phyloP scores from a whole-genome alignment of 2,888 invertebrate genomes.

The Drosophila meridionalis region DNA sequence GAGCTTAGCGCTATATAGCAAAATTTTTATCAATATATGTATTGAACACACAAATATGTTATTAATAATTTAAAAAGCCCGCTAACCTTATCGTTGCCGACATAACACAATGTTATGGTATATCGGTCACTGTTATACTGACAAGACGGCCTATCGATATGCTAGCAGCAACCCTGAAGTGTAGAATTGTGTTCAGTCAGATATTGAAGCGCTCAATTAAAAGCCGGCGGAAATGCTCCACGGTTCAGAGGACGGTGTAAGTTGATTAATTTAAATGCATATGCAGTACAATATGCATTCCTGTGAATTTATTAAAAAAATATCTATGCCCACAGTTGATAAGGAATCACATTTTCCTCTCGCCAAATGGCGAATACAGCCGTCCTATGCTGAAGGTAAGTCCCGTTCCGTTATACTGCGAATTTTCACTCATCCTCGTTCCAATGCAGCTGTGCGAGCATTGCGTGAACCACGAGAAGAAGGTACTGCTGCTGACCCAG shows the following conservation, averaged over 20 bases:
- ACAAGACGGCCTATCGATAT: not conserved
- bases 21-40: not conserved
- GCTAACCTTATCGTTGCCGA: not conserved
- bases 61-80: not conserved
- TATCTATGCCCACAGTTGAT: slow-evolving; percentile 18
- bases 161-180: slow-evolving; percentile 3
- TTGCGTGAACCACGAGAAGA: slow-evolving; percentile 47
- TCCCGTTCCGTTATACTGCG: not conserved
- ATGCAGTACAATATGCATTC: not conserved
- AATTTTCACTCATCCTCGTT: not conserved
- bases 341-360: slow-evolving; percentile 56
- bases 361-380: slow-evolving; percentile 52
- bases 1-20: accelerated
- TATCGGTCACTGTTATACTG: not conserved
- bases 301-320: too few relatives aligned
- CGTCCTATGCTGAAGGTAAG: slow-evolving; percentile 52
- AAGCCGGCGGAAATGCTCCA: slow-evolving; percentile 38
- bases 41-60: not conserved
- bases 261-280: slow-evolving; percentile 2
- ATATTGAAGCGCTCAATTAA: slow-evolving; percentile 28
- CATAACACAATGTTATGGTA: not conserved
- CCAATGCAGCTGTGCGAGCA: slow-evolving; percentile 57
- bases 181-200: slow-evolving; percentile 4
- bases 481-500: slow-evolving; percentile 50
- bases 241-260: slow-evolving; percentile 34